Evolutionary conservation across 1,140 invertebrate species (phyloP).

Genomic region (Sycophaga agraensis): DNA sequence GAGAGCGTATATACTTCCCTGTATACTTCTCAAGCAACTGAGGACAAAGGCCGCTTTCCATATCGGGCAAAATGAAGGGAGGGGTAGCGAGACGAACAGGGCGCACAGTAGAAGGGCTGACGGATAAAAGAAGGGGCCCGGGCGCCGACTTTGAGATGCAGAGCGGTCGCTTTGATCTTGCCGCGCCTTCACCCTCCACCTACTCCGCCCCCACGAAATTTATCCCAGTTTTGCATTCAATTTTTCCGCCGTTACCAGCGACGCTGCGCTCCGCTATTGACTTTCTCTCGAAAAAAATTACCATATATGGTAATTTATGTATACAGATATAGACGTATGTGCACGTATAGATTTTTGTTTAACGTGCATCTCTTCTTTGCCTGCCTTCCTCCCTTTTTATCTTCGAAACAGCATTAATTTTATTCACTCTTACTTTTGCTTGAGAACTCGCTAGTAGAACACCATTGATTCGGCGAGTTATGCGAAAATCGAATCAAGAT

Average conservation of each 20-base stretch:
- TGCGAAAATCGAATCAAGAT: constrained; percentile 10
- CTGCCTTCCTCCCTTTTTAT: not conserved
- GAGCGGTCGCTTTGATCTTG: constrained; percentile 34
- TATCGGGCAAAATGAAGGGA: no score
- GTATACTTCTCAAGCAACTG: no score
- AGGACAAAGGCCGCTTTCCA: no score
- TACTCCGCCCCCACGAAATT: not conserved
- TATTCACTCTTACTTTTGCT: not conserved
- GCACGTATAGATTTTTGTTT: no score
- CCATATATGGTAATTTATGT: no score
- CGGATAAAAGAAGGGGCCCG: not conserved
- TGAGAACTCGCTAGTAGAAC: not conserved
- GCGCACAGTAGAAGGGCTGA: not conserved
- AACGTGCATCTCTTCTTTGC: not conserved
- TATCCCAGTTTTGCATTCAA: constrained; percentile 24
- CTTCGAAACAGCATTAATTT: constrained; percentile 15
- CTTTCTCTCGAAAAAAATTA: constrained; percentile 25
- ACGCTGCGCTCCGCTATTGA: constrained; percentile 19
- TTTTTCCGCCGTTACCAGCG: constrained; percentile 19
- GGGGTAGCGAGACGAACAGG: not conserved
- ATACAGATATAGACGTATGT: no score
- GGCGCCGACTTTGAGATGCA: constrained; percentile 31
- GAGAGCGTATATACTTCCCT: no score
- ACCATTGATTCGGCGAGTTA: no score
- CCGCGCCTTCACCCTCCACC: no score